These are phyloP conservation scores for Halcyon chelicuti DNA, from an alignment of 2,797 vertebrate genomes.

Conservation along the genomic window DNA sequence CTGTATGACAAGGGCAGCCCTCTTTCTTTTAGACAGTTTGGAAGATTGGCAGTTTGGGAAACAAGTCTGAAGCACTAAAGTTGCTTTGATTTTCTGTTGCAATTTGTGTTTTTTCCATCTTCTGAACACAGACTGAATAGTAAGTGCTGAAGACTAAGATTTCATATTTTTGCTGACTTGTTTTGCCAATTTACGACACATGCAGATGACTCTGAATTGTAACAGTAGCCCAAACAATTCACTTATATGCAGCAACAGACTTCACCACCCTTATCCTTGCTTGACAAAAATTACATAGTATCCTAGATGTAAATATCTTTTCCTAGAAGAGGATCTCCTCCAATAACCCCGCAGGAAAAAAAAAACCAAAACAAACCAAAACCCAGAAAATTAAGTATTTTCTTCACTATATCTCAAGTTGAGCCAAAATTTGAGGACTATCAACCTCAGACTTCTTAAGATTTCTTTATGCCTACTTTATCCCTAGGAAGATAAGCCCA, in stretches of 20 bases:
- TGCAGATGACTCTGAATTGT: slow-evolving; percentile 82
- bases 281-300: slow-evolving; percentile 81
- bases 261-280: slow-evolving; percentile 85
- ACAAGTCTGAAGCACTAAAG: slow-evolving; percentile 80
- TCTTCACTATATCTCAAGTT: neutral
- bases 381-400: neutral
- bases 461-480: neutral
- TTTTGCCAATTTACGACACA: slow-evolving; percentile 71
- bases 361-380: neutral
- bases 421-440: neutral
- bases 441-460: neutral
- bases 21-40: slow-evolving; percentile 46
- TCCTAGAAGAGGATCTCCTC: slow-evolving; percentile 80
- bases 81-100: slow-evolving; percentile 72
- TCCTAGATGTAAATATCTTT: slow-evolving; percentile 77
- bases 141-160: slow-evolving; percentile 71
- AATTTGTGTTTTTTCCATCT: slow-evolving; percentile 79
- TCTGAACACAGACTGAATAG: slow-evolving; percentile 83
- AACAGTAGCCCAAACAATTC: slow-evolving; percentile 72
- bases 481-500: neutral
- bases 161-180: slow-evolving; percentile 68
- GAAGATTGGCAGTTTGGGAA: slow-evolving; percentile 81
- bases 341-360: slow-evolving; percentile 80
- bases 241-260: slow-evolving; percentile 75
- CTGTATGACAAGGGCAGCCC: slow-evolving; percentile 85